Evolutionary conservation across 2,113 vertebrate species (phyloP).

Genomic region (Misgurnus anguillicaudatus): DNA sequence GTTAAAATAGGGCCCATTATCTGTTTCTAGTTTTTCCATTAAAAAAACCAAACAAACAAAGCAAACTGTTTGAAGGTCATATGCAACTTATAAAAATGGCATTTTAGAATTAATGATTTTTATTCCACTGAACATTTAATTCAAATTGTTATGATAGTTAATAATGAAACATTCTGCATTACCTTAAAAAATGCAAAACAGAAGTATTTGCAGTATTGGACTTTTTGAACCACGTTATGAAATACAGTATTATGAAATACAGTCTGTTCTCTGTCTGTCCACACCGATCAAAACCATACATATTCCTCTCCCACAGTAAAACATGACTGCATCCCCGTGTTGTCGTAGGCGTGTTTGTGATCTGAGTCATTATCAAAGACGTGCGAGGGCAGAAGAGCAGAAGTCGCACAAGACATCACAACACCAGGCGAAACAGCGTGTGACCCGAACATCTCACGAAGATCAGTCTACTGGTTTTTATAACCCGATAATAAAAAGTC

Average conservation of each 20-base stretch:
- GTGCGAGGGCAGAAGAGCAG: constrained; percentile 22
- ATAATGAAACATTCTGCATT: too few species aligned
- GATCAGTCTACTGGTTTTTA: background rate
- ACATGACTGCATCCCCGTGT: constrained; percentile 19
- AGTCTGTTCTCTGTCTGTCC: too few species aligned
- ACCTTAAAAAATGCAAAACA: too few species aligned
- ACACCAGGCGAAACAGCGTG: constrained; percentile 21
- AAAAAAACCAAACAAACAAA: background rate
- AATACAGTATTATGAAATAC: too few species aligned
- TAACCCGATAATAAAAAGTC: background rate
- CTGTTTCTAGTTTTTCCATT: background rate
- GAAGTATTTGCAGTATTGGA: too few species aligned
- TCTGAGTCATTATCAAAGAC: constrained; percentile 31
- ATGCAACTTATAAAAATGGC: background rate
- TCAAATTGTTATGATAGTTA: too few species aligned
- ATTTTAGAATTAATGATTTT: background rate
- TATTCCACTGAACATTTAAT: too few species aligned
- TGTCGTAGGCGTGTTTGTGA: constrained; percentile 34
- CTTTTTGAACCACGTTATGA: too few species aligned
- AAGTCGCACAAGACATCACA: constrained; percentile 25
- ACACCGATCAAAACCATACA: background rate
- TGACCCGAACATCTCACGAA: background rate
- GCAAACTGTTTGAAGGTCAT: background rate
- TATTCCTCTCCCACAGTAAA: constrained; percentile 8
- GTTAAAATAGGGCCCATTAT: too few species aligned